A percentile compares a stretch with the other conserved stretches of the same genome.
These are phyloP conservation scores for Salticus scenicus DNA, from an alignment of 2,888 invertebrate species.

Conservation along the genomic window DNA sequence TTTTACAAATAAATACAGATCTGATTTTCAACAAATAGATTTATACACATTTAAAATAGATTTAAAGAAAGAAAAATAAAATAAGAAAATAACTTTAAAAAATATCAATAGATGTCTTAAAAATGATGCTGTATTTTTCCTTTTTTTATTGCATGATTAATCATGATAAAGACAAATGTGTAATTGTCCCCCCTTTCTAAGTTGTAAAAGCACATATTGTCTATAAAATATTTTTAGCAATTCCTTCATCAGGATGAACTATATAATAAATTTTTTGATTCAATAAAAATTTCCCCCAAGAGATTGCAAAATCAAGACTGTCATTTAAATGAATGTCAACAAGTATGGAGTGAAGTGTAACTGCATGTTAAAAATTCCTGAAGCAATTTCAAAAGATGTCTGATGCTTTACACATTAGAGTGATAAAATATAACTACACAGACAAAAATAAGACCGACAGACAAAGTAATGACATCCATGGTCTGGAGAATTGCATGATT, in stretches of 20 bases:
- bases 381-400: constrained; percentile 32
- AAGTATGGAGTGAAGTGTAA: constrained; percentile 11
- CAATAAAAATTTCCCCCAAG: background rate
- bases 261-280: background rate
- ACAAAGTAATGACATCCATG: constrained; percentile 50
- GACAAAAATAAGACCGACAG: constrained; percentile 29
- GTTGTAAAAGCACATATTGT: no score
- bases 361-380: constrained; percentile 7
- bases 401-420: constrained; percentile 40
- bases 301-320: constrained; percentile 4
- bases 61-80: background rate
- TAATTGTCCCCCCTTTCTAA: background rate
- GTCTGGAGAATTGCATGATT: constrained; percentile 37
- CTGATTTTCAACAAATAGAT: background rate
- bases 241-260: background rate
- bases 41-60: background rate
- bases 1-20: constrained; percentile 17
- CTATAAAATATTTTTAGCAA: background rate
- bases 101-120: background rate
- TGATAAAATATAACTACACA: constrained; percentile 46
- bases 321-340: background rate
- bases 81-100: background rate
- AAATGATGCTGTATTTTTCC: background rate
- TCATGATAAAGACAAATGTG: background rate
- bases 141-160: background rate